phyloP scores from a whole-genome alignment of 2,113 vertebrate species.

The Equus przewalskii region DNA sequence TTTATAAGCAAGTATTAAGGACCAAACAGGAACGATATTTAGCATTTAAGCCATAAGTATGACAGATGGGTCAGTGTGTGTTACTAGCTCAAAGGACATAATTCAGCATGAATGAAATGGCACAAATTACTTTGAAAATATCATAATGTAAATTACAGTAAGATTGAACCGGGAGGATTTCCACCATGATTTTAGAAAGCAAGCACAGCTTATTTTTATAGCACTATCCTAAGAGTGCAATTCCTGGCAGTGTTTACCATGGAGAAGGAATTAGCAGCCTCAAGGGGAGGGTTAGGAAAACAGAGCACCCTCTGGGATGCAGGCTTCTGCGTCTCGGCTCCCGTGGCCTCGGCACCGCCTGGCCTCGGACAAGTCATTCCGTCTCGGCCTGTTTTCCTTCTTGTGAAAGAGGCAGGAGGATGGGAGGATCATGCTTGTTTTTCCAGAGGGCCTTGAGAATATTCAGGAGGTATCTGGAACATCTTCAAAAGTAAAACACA shows the following conservation, averaged over 20 bases:
- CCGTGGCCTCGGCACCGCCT: not conserved
- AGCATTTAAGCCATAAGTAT: not conserved
- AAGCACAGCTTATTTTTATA: slow-evolving; percentile 67
- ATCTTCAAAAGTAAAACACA: not conserved
- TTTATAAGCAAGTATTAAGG: not conserved
- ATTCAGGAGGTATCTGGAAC: not conserved
- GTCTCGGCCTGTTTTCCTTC: not conserved
- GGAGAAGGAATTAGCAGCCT: slow-evolving; percentile 63
- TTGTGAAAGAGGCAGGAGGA: not conserved
- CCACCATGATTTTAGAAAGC: slow-evolving; percentile 61
- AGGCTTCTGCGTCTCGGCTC: not conserved
- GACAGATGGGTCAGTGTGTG: not conserved
- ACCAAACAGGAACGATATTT: not conserved
- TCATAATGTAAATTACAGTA: slow-evolving; percentile 14
- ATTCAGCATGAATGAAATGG: slow-evolving; percentile 34
- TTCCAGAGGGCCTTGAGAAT: not conserved
- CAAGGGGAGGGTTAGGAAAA: slow-evolving; percentile 38
- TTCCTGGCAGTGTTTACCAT: slow-evolving; percentile 71
- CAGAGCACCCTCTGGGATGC: not conserved
- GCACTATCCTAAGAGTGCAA: slow-evolving; percentile 57
- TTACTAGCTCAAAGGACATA: not conserved
- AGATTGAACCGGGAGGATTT: slow-evolving; percentile 24
- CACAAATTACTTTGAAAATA: slow-evolving; percentile 49
- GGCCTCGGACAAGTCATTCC: not conserved
- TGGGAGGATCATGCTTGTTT: not conserved